Evolutionary conservation across 2,888 invertebrate genomes (phyloP), one percentile per base, ranked within the genome.

Genomic region (Panzeria rudis): DNA sequence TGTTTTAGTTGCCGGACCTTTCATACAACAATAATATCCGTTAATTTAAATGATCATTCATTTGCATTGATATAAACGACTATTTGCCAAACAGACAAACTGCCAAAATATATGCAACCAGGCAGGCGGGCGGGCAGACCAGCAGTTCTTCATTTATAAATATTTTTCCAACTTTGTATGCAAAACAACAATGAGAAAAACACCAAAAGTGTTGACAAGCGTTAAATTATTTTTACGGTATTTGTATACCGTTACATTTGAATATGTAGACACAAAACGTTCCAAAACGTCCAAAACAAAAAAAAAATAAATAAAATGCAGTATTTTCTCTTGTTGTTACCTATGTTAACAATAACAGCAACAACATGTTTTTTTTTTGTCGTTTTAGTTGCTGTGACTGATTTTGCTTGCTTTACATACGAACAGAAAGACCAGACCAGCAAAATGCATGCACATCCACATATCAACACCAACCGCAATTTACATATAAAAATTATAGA

Each of bases 161-260:
- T 17, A 29, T 15, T 69, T 15, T 41, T 41, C 0, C 17, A 29
- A 50, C 41, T 72, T 73, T 29, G 35, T 66, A 25, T 80, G 64
- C 56, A 73, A 62, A 62, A 71, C 20, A 44, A 56, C 73, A 66
- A 68, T 38, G 52, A 54, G 15, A 61, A 61, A 71, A 84, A 72
- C 66, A 47, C 66, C 68, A 80, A 84, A 80, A 69, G 80, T 84
- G 84, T 80, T 84, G 84, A 84, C 84, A 84, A 59, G 69, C 80
- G 76, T 80, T 80, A 84, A 84, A 76, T 84, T 71, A 76, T 72
- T 72, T 80, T 80, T 76, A 80, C 64, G 76, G 44, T 73, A 73
- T 73, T 78, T 78, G 61, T 78, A 73, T 52, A 52, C 80, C 80
- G 80, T 73, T 80, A 68, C 62, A 79, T 59, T 59, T 66, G 29